These are phyloP conservation scores for Sebastolobus alascanus DNA, from an alignment of 2,797 vertebrate genomes.

Conservation along the genomic window DNA sequence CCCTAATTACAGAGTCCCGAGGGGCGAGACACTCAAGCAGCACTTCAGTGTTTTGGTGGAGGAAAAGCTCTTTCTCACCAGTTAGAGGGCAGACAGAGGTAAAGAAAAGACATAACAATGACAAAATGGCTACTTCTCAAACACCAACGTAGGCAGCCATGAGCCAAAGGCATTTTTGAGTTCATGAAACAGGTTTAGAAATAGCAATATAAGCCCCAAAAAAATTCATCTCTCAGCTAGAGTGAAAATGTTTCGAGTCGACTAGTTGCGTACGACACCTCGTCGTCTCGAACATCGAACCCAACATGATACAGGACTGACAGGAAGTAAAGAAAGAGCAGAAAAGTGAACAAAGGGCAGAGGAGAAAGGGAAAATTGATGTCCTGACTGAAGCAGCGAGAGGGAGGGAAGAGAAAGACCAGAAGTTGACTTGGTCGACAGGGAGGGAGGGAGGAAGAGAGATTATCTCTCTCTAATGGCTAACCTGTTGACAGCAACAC, in stretches of 20 bases:
- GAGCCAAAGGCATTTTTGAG: neutral
- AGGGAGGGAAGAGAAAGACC: constrained; percentile 51
- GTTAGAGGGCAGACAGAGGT: constrained; percentile 23
- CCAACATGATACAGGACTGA: neutral
- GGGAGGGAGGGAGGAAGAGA: constrained; percentile 64
- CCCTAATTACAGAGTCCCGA: constrained; percentile 56
- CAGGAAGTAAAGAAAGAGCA: neutral
- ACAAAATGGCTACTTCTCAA: neutral
- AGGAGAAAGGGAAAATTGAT: constrained; percentile 16
- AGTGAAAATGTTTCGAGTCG: neutral
- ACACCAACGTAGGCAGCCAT: neutral
- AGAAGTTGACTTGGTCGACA: constrained; percentile 50
- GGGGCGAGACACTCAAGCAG: constrained; percentile 59
- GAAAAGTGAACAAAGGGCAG: neutral
- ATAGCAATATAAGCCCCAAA: neutral
- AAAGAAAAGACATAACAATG: neutral
- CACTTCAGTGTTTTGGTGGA: constrained; percentile 46
- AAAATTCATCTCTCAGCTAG: neutral
- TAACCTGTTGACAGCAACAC: constrained; percentile 77
- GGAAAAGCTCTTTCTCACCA: constrained; percentile 56
- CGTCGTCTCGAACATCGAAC: neutral
- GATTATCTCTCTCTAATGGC: constrained; percentile 79
- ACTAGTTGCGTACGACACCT: too few species aligned
- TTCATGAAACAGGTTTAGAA: neutral
- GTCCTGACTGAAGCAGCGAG: constrained; percentile 13